Conservation (phyloP, 2,888 invertebrate species). For the Diplolepis rosae region DNA sequence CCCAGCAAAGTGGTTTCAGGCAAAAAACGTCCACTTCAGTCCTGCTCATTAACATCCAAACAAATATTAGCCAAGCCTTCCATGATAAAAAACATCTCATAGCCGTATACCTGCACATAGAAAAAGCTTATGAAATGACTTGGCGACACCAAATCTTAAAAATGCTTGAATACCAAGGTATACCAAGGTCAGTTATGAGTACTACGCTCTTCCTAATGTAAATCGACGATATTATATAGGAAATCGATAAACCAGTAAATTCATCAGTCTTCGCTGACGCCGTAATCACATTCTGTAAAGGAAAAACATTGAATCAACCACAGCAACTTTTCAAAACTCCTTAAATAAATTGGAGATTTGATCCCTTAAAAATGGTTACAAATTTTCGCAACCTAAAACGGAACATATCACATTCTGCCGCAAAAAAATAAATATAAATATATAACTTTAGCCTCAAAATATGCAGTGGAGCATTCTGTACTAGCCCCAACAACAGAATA, state of each 20-base stretch:
- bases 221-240: constrained; percentile 27
- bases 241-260: neutral
- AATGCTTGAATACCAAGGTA: neutral
- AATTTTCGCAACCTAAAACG: no score
- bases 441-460: constrained; percentile 27
- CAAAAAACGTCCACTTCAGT: constrained; percentile 9
- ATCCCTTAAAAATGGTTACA: no score
- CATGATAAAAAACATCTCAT: constrained; percentile 41
- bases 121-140: constrained; percentile 47
- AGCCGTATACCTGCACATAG: constrained; percentile 41
- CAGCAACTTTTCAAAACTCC: no score
- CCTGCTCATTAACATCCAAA: constrained; percentile 13
- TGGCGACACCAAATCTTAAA: constrained; percentile 31
- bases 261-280: neutral
- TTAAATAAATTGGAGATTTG: no score
- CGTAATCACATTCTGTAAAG: no score
- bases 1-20: constrained; percentile 32
- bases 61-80: constrained; percentile 33
- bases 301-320: no score
- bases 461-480: constrained; percentile 28
- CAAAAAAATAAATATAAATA: neutral
- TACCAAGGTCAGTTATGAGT: constrained; percentile 37
- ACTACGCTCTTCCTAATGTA: constrained; percentile 35
- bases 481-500: constrained; percentile 18
- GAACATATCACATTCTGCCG: neutral